phyloP scores from a whole-genome alignment of 2,113 vertebrate genomes.

The Hyperoodon ampullatus region DNA sequence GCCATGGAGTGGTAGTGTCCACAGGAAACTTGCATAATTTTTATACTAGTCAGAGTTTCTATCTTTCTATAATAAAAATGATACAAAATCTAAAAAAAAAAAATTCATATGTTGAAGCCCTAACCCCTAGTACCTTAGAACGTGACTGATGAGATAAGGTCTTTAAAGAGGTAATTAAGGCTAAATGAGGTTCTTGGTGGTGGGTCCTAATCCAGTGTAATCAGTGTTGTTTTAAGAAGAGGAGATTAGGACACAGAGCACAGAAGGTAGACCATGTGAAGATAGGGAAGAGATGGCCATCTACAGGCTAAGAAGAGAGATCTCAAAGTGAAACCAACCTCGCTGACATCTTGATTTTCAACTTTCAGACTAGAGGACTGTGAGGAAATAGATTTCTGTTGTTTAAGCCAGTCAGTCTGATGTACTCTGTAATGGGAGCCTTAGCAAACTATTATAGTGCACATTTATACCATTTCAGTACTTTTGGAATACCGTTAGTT shows the following conservation, averaged over 20 bases:
- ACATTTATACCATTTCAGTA: background rate
- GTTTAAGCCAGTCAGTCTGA: background rate
- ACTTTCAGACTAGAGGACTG: background rate
- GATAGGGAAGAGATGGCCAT: background rate
- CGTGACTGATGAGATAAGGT: background rate
- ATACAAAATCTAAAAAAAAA: background rate
- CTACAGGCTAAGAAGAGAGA: background rate
- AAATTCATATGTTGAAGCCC: background rate
- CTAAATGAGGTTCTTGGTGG: background rate
- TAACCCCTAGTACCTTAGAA: background rate
- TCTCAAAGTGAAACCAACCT: background rate
- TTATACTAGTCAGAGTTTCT: conserved; percentile 79
- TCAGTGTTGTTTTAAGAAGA: background rate
- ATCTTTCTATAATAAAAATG: conserved; percentile 75
- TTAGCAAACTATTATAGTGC: fast-evolving
- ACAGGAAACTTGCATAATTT: conserved; percentile 92
- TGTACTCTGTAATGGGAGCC: background rate
- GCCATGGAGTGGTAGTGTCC: conserved; percentile 92
- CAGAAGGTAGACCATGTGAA: background rate
- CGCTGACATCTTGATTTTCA: background rate
- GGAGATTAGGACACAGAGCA: background rate
- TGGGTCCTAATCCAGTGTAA: background rate
- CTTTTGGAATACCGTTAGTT: background rate
- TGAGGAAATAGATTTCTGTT: background rate
- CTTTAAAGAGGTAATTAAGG: background rate